phyloP scores from a whole-genome alignment of 2,113 vertebrate species.

The Xenopus laevis region DNA sequence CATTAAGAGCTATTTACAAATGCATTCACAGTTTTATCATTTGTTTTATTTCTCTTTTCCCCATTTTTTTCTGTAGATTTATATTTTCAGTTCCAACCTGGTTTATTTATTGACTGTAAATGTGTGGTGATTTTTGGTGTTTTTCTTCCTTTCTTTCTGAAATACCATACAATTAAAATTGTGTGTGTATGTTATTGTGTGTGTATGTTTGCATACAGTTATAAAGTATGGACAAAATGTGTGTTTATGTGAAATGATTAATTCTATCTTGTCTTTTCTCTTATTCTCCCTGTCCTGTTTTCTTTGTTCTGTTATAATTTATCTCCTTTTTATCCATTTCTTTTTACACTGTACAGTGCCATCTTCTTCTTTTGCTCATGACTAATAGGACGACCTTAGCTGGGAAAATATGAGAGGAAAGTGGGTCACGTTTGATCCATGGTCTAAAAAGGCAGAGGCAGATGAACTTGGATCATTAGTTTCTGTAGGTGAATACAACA shows the following conservation, averaged over 20 bases:
- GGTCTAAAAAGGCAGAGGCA: constrained; percentile 51
- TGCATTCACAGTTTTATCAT: background rate
- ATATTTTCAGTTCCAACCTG: background rate
- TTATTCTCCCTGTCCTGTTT: background rate
- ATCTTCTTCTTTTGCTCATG: background rate
- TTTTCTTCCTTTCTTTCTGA: background rate
- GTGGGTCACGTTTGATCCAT: constrained; percentile 56
- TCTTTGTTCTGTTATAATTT: background rate
- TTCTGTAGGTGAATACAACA: constrained; percentile 47
- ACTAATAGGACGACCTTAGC: constrained; percentile 41
- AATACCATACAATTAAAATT: background rate
- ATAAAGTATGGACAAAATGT: too few species aligned
- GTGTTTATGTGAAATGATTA: too few species aligned
- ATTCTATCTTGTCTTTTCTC: background rate
- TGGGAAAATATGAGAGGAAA: constrained; percentile 53
- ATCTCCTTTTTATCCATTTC: background rate
- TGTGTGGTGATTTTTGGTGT: background rate
- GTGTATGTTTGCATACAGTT: too few species aligned
- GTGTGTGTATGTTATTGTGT: too few species aligned
- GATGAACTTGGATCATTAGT: constrained; percentile 45
- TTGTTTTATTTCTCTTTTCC: background rate
- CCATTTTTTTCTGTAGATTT: background rate
- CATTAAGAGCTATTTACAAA: too few species aligned
- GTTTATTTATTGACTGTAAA: background rate
- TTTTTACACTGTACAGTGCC: background rate